A percentile compares a stretch with the other conserved stretches of the same genome.
phyloP scores from a whole-genome alignment of 1,140 invertebrate genomes.

The Ceratosolen fusciceps region DNA sequence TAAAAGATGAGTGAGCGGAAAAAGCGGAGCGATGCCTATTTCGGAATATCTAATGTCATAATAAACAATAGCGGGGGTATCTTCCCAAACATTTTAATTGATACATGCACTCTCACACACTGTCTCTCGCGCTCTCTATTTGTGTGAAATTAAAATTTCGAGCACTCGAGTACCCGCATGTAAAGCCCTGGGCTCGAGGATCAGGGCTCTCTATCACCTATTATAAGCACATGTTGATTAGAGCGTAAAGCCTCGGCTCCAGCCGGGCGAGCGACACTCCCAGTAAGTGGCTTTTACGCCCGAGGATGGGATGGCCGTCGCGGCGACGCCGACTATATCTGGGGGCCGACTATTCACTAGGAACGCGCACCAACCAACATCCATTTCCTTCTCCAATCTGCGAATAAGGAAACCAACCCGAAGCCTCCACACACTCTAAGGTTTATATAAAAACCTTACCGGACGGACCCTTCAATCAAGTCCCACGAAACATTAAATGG shows the following conservation, averaged over 20 bases:
- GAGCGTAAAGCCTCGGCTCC: conserved; percentile 61
- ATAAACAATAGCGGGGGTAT: no score
- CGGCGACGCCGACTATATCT: background rate
- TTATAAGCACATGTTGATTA: conserved; percentile 55
- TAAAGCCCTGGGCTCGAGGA: background rate
- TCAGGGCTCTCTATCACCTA: conserved; percentile 19
- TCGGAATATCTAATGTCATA: no score
- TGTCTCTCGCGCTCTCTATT: no score
- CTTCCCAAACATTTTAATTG: no score
- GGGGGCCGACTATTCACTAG: background rate
- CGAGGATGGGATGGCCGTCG: background rate
- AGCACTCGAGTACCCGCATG: conserved; percentile 25
- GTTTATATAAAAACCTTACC: no score
- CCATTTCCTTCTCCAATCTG: background rate
- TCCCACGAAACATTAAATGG: no score
- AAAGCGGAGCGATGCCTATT: no score
- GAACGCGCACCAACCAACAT: no score
- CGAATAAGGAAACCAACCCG: conserved; percentile 12
- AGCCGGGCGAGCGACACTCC: conserved; percentile 48
- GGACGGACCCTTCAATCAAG: no score
- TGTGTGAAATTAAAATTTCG: conserved; percentile 8
- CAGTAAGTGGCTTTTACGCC: conserved; percentile 36
- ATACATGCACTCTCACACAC: no score
- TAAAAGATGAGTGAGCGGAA: no score
- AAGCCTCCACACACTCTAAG: no score